Base-by-base conservation (phyloP, 2,888 invertebrate species). In the Tetranychus truncatus region DNA sequence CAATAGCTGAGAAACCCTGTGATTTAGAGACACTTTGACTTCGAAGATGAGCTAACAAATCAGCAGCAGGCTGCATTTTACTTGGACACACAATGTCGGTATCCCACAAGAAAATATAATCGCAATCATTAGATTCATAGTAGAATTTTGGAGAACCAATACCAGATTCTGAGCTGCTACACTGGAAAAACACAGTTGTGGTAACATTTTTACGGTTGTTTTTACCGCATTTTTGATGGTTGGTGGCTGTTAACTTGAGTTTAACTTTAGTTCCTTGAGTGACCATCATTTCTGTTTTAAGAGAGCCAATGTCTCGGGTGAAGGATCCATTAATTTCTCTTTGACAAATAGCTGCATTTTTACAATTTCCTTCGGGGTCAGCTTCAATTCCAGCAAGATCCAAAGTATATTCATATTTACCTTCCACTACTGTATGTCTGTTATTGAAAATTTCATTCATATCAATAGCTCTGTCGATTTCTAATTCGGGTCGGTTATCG, bases 121-220 rank as follows among this genome's bases (percentile, higher is more conserved):
- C 79, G 76, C 79, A 79, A 66, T 79, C 75, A 18, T 78, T 75
- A 75, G 77, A 77, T 74, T 79, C 79, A 69, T 78, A 79, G 3
- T 76, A 21, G 71, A 79, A 79, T 6, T 45, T 15, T 11, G 78
- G 79, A n/a, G 45, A 24, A 66, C 78, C 77, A 24, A 72, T 66
- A 18, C 76, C 78, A 67, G 74, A 74, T 24, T 69, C 69, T 20
- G 71, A 24, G 24, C 76, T 66, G 15, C 69, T 45, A 74, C 79
- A 79, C 24, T 76, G 75, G 65, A 79, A 72, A 46, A 76, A 75
- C 6, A 79, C 77, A 7, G 77, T 71, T n/a, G 78, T 76, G n/a
- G 77, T 78, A 6, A 78, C 79, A 74, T 78, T 77, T 75, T 78
- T 78, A 1, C 69, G 74, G 6, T 11, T 24, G 72, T 78, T 79